Evolutionary conservation across 2,888 invertebrate species (phyloP), one percentile per base, ranked within the genome.

Genomic region (Drosophila glabriapex): DNA sequence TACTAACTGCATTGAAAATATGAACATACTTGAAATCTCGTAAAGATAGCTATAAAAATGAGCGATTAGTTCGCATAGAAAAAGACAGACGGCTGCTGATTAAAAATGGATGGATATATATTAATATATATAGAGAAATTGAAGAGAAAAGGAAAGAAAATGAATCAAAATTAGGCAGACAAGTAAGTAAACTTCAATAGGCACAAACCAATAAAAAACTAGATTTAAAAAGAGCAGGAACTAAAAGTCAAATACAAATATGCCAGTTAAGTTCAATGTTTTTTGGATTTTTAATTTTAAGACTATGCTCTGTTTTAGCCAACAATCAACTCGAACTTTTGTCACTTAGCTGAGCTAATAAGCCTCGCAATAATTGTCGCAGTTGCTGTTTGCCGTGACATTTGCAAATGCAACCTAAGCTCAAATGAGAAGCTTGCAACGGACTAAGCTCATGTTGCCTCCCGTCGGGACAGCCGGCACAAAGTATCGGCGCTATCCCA

Each of bases 321-420:
- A 43, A 12, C 12, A 66, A 59, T 55, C 71, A 66, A 71, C 35
- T 41, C 52, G 31, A 60, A 52, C 49, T 35, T 68, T 59, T 66
- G 68, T 67, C 73, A 78, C 75, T 78, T 78, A 68, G 59, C 80
- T 66, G 70, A 81, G 75, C 83, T 86, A 82, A 86, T 84, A 77
- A 75, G 84, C 79, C 55, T 46, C 55, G 49, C 52, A 74, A 63
- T 65, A 78, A 68, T 69, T 69, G 71, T 52, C 28, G 29, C 39
- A 68, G 28, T 41, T 61, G 54, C 12, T 52, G 54, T 46, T 55
- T 72, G 69, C 68, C 73, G 73, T 82, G 80, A 70, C 70, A 78
- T 77, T 80, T 80, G 76, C 75, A 80, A 80, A 71, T 85, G 85
- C 49, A 43, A 61, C 35, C 41, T 58, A 69, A 54, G 50, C 61